Conservation (phyloP, 2,113 vertebrate species). For the Siniperca chuatsi region DNA sequence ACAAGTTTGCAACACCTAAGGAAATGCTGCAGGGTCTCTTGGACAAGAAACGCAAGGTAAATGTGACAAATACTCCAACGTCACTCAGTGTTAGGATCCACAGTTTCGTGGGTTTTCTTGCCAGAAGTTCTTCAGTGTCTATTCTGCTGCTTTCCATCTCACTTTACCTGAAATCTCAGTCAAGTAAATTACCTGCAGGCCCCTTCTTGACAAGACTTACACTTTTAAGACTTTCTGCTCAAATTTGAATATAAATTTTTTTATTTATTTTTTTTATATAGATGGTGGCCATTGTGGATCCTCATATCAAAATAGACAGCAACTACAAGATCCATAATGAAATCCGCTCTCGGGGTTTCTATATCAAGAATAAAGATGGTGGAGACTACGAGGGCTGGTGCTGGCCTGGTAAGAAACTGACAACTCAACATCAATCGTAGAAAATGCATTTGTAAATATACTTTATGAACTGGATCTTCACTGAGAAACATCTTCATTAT, state of each 20-base stretch:
- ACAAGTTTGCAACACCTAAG: constrained; percentile 88
- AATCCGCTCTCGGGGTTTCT: constrained; percentile 86
- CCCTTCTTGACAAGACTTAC: not conserved
- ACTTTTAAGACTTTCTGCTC: not conserved
- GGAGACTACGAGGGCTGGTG: constrained; percentile 96
- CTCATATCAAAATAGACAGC: constrained; percentile 94
- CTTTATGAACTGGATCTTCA: not conserved
- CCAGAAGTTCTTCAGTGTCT: not conserved
- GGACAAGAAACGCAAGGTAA: constrained; percentile 89
- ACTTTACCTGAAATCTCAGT: not conserved
- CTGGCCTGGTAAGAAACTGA: constrained; percentile 89
- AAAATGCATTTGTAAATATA: not conserved
- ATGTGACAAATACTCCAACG: not conserved
- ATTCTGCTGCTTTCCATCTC: not conserved
- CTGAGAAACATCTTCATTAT: not conserved
- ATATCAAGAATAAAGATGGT: constrained; percentile 92
- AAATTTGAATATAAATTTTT: not conserved
- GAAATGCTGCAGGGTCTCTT: constrained; percentile 87
- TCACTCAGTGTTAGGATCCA: not conserved
- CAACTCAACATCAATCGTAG: not conserved
- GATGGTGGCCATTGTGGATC: constrained; percentile 96
- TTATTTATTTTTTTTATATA: constrained; percentile 50
- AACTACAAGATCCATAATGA: constrained; percentile 90
- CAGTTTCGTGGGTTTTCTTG: not conserved
- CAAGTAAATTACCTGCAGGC: not conserved